Base-by-base conservation (phyloP, 2,113 vertebrate species). In the Periophthalmus modestus region DNA sequence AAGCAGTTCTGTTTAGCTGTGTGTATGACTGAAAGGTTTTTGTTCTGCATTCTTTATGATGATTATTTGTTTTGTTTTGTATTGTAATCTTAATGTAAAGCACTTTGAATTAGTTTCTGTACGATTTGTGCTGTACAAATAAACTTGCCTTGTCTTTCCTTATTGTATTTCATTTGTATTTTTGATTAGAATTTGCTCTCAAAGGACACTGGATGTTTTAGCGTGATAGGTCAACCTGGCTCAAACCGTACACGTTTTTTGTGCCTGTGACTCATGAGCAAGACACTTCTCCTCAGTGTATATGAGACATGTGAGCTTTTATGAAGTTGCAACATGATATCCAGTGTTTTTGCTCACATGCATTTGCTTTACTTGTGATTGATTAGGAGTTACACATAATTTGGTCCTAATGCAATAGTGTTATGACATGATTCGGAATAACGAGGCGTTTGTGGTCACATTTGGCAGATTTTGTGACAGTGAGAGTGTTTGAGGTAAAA, bases 401-500 rank as follows among this genome's bases (percentile, higher is more conserved):
- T 59, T 59, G 21, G 52, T 59, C 21, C 24, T 34, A 28, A 34
- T 34, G 2, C 28, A 7, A 13, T 62, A 9, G 34, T 34, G 14
- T 62, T 62, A 34, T 62, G 59, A 62, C 59, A 62, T 28, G 15
- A 34, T 62, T 34, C 15, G 13, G 2, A 39, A 46, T 23, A 46
- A 21, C 6, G 43, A 23, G 63, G n/a, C 19, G 3, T 66, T 14
- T 43, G 34, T 23, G 63, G 63, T 46, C 23, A 13, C 9, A 66
- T 66, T 66, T 46, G 34, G 63, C 33, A 66, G 28, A 34, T 62
- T 62, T 62, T 34, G 59, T 34, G 59, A 62, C 24, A 19, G 5
- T 62, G 59, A 34, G 23, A 6, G 59, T 34, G 59, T 62, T 19
- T 34, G 34, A 65, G 21, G 7, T 12, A 14, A 0, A n/a, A 93